Evolutionary conservation across 2,888 invertebrate genomes (phyloP), one percentile per base, ranked within the genome.

Genomic region (Reticulitermes lucifugus): DNA sequence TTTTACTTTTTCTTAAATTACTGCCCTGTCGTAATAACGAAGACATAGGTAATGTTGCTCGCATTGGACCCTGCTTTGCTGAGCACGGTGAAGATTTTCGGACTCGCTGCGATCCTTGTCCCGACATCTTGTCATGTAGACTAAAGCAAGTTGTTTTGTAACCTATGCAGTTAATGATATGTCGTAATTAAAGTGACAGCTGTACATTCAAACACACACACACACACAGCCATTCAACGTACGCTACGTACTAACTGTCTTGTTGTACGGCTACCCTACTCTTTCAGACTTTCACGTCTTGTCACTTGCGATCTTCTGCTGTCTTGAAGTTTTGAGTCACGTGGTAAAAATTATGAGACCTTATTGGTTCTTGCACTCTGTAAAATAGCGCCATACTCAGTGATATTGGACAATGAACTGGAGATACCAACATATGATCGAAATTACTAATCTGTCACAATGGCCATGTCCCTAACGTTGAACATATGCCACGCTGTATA

Each of bases 31-130:
- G 93, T 90, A 95, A 92, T 87, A 95, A 93, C 86, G 95, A 95
- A 84, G 95, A 94, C 89, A 96, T 95, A 88, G 96, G 95, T 89
- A 96, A 92, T 86, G 95, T 96, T 86, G 96, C 96, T 90, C 95
- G 93, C 94, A 96, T 94, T 88, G 96, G 95, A 84, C 95, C 95
- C 88, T 92, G 92, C 90, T 93, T 93, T 86, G 91, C 90, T 87
- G 93, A 93, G 90, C 93, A 94, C 89, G 95, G 95, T 86, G 95
- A 94, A 89, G 94, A 94, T 91, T 94, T 95, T 89, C 94, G 93
- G 88, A 93, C 93, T 89, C 93, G 90, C 86, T 90, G 90, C 83
- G 90, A 89, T 84, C 88, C 88, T 87, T 89, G 93, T 89, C 93
- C 92, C 90, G 93, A 93, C 93, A 94, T 94, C 88, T 89, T 89